Conservation (phyloP, 2,888 invertebrate species). For the Leuctra nigra region DNA sequence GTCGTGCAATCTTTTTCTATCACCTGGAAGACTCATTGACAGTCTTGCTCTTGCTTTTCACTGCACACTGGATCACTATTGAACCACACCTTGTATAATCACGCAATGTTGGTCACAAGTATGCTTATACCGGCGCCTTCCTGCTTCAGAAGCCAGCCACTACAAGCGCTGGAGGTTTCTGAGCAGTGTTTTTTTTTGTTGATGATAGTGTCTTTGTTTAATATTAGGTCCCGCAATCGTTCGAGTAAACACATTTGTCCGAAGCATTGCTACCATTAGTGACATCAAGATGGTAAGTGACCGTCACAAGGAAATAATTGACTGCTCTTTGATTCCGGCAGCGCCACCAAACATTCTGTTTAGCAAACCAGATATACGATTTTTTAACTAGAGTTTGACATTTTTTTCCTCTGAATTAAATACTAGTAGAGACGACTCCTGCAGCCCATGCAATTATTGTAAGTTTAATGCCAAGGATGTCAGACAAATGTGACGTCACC, state of each 20-base stretch:
- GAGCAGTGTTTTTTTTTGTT: not conserved
- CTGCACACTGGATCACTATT: too few species aligned
- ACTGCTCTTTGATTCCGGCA: not conserved
- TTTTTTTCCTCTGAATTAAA: not conserved
- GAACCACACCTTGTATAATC: too few species aligned
- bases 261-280: slow-evolving; percentile 97
- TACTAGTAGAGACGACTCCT: not conserved
- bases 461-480: slow-evolving; percentile 25
- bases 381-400: not conserved
- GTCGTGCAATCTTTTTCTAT: too few species aligned
- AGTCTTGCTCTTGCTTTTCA: too few species aligned
- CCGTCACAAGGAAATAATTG: slow-evolving; percentile 27
- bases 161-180: slow-evolving; percentile 29
- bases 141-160: not conserved
- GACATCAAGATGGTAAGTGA: slow-evolving; percentile 98
- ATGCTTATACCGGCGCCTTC: too few species aligned
- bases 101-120: too few species aligned
- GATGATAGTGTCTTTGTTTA: slow-evolving; percentile 22
- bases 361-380: not conserved
- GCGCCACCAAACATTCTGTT: not conserved
- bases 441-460: not conserved
- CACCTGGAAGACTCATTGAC: too few species aligned
- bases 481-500: slow-evolving; percentile 19
- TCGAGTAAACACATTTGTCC: slow-evolving; percentile 95
- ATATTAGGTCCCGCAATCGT: slow-evolving; percentile 81